These are phyloP conservation scores for Leptura quadrifasciata DNA, from an alignment of 2,888 invertebrate species.

Conservation along the genomic window DNA sequence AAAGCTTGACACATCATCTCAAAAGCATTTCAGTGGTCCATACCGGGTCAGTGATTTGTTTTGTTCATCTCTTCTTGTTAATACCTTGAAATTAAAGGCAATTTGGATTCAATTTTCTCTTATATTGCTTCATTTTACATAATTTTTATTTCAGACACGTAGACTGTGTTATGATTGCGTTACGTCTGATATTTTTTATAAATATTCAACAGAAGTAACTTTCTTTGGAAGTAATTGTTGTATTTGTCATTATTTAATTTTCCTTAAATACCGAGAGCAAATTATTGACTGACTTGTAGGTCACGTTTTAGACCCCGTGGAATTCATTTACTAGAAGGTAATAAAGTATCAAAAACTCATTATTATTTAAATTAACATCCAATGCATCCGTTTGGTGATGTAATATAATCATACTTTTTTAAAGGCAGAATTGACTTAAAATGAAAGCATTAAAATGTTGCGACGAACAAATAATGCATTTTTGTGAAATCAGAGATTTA, in stretches of 20 bases:
- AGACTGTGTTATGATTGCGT: slow-evolving; percentile 22
- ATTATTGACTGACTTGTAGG: too few species aligned
- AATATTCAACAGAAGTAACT: slow-evolving; percentile 26
- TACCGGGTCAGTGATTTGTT: slow-evolving; percentile 32
- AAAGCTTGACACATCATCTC: slow-evolving; percentile 39
- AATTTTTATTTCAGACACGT: slow-evolving; percentile 27
- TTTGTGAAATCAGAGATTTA: too few species aligned
- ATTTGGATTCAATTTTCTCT: slow-evolving; percentile 41
- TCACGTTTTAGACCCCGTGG: neutral
- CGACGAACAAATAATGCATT: too few species aligned
- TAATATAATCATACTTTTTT: neutral
- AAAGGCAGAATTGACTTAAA: too few species aligned
- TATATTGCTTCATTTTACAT: slow-evolving; percentile 35
- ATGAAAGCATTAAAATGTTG: too few species aligned
- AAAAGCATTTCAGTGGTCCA: slow-evolving; percentile 32
- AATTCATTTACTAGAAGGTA: neutral
- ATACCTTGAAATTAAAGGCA: slow-evolving; percentile 42
- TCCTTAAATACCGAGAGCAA: neutral
- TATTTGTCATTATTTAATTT: slow-evolving; percentile 24
- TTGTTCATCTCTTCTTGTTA: slow-evolving; percentile 36
- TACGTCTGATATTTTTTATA: slow-evolving; percentile 16
- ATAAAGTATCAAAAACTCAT: neutral
- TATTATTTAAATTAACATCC: neutral
- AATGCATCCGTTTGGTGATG: too few species aligned
- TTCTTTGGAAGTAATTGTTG: slow-evolving; percentile 12